A percentile compares a stretch with the other conserved stretches of the same genome.
Conservation (phyloP, 2,888 invertebrate species). For the Molanna angustata region DNA sequence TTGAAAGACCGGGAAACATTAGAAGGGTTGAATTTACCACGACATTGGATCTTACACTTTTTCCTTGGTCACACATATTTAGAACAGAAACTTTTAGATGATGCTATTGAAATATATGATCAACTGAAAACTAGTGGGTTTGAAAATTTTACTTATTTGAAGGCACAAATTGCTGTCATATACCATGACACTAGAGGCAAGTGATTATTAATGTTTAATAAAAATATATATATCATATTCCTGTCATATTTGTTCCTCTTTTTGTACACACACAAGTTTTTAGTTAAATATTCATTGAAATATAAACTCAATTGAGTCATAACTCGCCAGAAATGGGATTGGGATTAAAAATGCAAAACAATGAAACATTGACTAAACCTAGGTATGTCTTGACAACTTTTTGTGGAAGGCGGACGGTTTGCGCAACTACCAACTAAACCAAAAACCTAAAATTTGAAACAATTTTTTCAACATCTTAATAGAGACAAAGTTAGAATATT, state of each 20-base stretch:
- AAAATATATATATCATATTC: not conserved
- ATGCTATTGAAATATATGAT: slow-evolving; percentile 81
- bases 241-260: not conserved
- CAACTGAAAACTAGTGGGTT: slow-evolving; percentile 77
- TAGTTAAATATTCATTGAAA: not conserved
- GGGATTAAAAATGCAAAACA: too few species aligned
- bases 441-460: too few species aligned
- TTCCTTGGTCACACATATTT: slow-evolving; percentile 88
- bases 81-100: slow-evolving; percentile 86
- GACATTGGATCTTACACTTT: slow-evolving; percentile 93
- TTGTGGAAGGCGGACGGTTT: too few species aligned
- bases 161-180: slow-evolving; percentile 89
- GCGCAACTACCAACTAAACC: too few species aligned
- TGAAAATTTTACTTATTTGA: slow-evolving; percentile 82
- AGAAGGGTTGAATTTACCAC: slow-evolving; percentile 65
- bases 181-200: slow-evolving; percentile 89
- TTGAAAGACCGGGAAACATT: slow-evolving; percentile 79
- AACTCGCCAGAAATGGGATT: too few species aligned
- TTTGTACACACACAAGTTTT: not conserved
- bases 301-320: too few species aligned
- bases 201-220: not conserved
- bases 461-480: too few species aligned
- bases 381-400: too few species aligned
- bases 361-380: too few species aligned
- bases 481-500: too few species aligned